Conservation (phyloP, 2,888 invertebrate species). For the Orchesellides sinensis region DNA sequence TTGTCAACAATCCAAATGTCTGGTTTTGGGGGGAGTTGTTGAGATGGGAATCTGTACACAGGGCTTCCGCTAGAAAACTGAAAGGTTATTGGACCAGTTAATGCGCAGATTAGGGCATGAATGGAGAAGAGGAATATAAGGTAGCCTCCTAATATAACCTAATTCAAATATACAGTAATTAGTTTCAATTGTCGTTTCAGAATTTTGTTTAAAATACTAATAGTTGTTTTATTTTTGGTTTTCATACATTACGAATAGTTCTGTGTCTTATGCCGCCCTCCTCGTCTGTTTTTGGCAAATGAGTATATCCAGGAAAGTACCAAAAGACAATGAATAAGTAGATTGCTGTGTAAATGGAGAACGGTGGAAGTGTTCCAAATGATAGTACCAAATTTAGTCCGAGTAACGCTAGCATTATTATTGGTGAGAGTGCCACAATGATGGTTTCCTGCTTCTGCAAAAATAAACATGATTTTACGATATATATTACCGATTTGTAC, state of each 20-base stretch:
- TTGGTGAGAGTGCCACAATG: not conserved
- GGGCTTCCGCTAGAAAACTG: no score
- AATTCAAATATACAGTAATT: no score
- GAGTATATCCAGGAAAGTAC: constrained; percentile 1
- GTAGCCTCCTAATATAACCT: not conserved
- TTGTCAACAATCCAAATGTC: no score
- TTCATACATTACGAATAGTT: not conserved
- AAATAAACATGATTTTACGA: no score
- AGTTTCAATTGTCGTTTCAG: no score
- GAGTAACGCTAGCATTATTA: no score
- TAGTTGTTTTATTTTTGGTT: no score
- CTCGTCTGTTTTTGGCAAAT: not conserved
- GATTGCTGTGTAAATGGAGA: not conserved
- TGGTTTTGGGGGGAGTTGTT: not conserved
- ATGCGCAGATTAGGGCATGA: not conserved
- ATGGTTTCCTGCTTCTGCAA: not conserved
- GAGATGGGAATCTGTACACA: constrained; percentile 8
- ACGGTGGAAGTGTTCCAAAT: not conserved
- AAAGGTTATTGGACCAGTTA: constrained; percentile 25
- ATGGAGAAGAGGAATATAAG: not conserved
- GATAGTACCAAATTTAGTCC: no score
- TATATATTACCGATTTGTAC: no score
- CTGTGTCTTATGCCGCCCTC: not conserved
- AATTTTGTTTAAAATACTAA: no score
- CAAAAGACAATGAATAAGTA: not conserved